Evolutionary conservation across 2,888 invertebrate species (phyloP).

Genomic region (Hermaeophaga mercurialis): DNA sequence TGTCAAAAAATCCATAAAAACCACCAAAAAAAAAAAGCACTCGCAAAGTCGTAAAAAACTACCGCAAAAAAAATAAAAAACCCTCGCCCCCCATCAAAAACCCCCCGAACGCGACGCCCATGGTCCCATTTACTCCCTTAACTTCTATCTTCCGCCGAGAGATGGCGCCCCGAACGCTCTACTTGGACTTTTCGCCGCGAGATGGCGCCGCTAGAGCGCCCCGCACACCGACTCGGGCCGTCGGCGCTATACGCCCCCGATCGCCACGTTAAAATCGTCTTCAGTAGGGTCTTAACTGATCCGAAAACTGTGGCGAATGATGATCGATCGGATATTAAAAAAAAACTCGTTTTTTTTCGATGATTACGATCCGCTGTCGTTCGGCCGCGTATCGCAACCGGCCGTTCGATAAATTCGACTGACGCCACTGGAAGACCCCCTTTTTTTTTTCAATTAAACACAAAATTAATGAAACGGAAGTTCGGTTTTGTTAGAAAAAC

Average conservation of each 20-base stretch:
- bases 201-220: slow-evolving; percentile 11
- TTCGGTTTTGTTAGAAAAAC: no score
- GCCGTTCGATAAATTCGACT: slow-evolving; percentile 36
- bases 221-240: background rate
- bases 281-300: slow-evolving; percentile 46
- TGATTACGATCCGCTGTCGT: slow-evolving; percentile 45
- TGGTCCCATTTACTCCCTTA: no score
- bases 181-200: background rate
- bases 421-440: slow-evolving; percentile 41
- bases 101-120: no score
- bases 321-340: slow-evolving; percentile 43
- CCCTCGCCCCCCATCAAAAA: no score
- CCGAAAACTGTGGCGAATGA: slow-evolving; percentile 47
- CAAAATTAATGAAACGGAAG: no score
- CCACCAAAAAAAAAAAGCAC: no score
- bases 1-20: no score
- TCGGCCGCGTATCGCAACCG: slow-evolving; percentile 38
- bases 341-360: no score
- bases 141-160: no score
- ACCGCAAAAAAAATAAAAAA: no score
- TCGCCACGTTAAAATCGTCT: slow-evolving; percentile 8
- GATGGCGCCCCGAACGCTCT: no score
- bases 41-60: no score
- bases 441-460: background rate
- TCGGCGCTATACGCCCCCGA: background rate